phyloP scores from a whole-genome alignment of 2,797 vertebrate species.

The Helicolenus hilgendorfi region DNA sequence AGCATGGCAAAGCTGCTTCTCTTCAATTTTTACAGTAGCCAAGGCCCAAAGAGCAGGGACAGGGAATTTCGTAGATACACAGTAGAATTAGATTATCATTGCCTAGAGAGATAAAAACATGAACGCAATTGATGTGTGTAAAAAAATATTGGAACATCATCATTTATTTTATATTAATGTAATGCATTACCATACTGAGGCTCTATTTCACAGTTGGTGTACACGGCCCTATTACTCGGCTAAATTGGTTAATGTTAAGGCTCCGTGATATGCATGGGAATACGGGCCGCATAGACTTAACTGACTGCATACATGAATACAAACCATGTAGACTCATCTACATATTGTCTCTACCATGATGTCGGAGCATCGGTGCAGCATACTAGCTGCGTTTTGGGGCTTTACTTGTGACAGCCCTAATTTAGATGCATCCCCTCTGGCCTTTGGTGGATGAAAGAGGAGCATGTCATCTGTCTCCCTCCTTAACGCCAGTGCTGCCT shows the following conservation, averaged over 20 bases:
- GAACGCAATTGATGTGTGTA: slow-evolving; percentile 30
- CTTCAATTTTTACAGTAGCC: background rate
- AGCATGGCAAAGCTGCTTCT: background rate
- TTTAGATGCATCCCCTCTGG: slow-evolving; percentile 67
- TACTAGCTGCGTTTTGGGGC: slow-evolving; percentile 6
- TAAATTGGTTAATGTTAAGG: slow-evolving; percentile 49
- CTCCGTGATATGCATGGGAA: slow-evolving; percentile 26
- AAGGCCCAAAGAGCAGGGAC: background rate
- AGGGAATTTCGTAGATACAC: background rate
- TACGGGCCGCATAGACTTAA: background rate
- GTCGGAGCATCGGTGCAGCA: background rate
- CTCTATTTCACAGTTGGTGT: slow-evolving; percentile 48
- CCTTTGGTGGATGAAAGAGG: slow-evolving; percentile 65
- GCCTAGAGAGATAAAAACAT: slow-evolving; percentile 13
- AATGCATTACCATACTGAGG: slow-evolving; percentile 31
- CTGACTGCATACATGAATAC: slow-evolving; percentile 18
- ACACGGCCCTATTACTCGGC: slow-evolving; percentile 18
- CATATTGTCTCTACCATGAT: slow-evolving; percentile 1
- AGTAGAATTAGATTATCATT: slow-evolving; percentile 12
- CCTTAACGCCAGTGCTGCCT: slow-evolving; percentile 45
- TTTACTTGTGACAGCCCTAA: slow-evolving; percentile 55
- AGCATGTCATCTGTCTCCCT: slow-evolving; percentile 61
- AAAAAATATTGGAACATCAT: slow-evolving; percentile 26
- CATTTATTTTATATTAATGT: slow-evolving; percentile 44
- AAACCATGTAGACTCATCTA: slow-evolving; percentile 8